These are phyloP conservation scores for Eurystomus glaucurus DNA, from an alignment of 2,797 vertebrate genomes.

Conservation along the genomic window DNA sequence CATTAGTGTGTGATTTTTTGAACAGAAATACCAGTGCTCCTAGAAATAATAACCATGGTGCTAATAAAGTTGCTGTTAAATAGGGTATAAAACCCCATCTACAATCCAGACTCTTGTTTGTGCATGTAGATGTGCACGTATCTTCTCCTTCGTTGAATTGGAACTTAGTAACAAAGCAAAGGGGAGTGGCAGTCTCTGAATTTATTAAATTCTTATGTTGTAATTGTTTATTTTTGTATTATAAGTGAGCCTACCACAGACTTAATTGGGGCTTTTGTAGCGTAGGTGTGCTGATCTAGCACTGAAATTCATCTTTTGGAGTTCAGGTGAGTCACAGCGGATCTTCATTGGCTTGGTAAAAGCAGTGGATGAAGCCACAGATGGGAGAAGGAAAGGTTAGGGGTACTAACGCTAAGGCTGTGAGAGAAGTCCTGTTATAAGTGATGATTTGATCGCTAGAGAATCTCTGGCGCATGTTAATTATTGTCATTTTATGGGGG, in stretches of 20 bases:
- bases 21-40: background rate
- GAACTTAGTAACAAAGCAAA: background rate
- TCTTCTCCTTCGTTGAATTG: background rate
- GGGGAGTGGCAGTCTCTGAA: background rate
- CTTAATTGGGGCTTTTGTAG: background rate
- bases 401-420: background rate
- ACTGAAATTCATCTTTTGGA: background rate
- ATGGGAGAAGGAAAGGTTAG: background rate
- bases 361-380: background rate
- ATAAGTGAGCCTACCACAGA: background rate
- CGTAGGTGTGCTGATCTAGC: background rate
- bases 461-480: background rate
- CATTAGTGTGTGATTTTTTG: background rate
- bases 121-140: fast-evolving
- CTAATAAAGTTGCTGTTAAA: background rate
- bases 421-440: background rate
- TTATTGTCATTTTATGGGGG: background rate
- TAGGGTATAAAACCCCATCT: background rate
- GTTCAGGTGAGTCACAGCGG: background rate
- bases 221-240: background rate
- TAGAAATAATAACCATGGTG: background rate
- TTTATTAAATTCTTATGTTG: background rate
- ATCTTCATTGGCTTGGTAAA: background rate
- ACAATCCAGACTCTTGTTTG: background rate
- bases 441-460: background rate